phyloP scores from a whole-genome alignment of 2,797 vertebrate genomes.

The Scolopax rusticola region DNA sequence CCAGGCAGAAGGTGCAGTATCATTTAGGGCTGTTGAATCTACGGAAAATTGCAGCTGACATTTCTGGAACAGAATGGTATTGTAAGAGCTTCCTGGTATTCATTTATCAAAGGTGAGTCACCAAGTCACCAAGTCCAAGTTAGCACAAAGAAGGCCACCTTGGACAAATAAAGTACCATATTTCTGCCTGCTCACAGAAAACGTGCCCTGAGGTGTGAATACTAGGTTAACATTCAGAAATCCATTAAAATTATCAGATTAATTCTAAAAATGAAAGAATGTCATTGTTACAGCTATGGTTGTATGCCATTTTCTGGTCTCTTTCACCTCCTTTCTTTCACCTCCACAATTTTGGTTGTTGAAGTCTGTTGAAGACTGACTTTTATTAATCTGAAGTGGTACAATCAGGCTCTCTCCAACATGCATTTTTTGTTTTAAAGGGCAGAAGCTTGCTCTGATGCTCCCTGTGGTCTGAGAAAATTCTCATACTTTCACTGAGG shows the following conservation, averaged over 20 bases:
- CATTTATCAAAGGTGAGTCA: background rate
- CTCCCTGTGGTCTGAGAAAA: background rate
- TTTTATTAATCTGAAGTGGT: background rate
- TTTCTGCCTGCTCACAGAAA: background rate
- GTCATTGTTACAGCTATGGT: background rate
- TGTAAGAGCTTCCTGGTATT: background rate
- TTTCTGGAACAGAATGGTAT: slow-evolving; percentile 13
- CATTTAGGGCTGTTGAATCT: background rate
- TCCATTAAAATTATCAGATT: background rate
- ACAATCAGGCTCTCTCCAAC: background rate
- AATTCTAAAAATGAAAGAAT: background rate
- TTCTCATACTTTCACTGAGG: background rate
- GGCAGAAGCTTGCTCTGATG: background rate
- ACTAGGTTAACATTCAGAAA: background rate
- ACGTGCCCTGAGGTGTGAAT: background rate
- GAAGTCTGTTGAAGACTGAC: background rate
- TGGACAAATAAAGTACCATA: background rate
- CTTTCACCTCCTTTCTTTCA: background rate
- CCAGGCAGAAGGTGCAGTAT: background rate
- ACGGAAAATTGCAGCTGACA: slow-evolving; percentile 32
- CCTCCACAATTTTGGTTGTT: background rate
- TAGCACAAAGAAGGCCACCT: background rate
- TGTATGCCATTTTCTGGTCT: background rate
- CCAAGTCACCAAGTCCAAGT: background rate
- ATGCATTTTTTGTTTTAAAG: background rate